These are phyloP conservation scores for Sorex maritimensis DNA, from an alignment of 2,797 vertebrate species.

Conservation along the genomic window DNA sequence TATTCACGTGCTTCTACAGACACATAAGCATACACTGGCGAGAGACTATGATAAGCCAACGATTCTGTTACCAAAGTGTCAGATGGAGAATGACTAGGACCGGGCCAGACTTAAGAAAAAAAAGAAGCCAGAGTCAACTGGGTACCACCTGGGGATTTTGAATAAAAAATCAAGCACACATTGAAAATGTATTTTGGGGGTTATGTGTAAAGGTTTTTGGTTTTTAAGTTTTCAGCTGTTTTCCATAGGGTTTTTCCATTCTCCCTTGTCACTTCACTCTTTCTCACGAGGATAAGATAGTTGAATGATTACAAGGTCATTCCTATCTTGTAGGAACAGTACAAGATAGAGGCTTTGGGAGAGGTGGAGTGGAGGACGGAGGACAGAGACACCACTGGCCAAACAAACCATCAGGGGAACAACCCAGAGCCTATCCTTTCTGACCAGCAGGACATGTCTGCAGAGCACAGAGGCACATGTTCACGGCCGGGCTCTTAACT, in stretches of 20 bases:
- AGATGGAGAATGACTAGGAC: neutral
- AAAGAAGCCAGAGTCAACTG: neutral
- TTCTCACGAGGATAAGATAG: neutral
- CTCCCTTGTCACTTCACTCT: neutral
- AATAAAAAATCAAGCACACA: neutral
- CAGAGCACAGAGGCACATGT: neutral
- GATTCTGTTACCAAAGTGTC: neutral
- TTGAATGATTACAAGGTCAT: neutral
- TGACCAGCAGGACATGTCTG: neutral
- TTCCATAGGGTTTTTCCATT: neutral
- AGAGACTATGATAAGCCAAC: too few relatives aligned
- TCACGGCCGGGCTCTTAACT: neutral
- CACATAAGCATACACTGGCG: neutral
- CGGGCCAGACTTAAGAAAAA: neutral
- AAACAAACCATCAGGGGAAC: neutral
- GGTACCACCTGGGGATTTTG: neutral
- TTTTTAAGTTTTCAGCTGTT: neutral
- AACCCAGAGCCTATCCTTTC: neutral
- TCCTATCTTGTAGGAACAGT: neutral
- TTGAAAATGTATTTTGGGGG: neutral
- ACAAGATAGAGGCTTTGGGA: neutral
- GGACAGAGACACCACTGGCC: neutral
- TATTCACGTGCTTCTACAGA: neutral
- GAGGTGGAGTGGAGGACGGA: neutral
- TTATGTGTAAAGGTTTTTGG: rapidly evolving